A percentile compares a stretch with the other conserved stretches of the same genome.
Conservation (phyloP, 2,888 invertebrate species). For the Nomada fabriciana region DNA sequence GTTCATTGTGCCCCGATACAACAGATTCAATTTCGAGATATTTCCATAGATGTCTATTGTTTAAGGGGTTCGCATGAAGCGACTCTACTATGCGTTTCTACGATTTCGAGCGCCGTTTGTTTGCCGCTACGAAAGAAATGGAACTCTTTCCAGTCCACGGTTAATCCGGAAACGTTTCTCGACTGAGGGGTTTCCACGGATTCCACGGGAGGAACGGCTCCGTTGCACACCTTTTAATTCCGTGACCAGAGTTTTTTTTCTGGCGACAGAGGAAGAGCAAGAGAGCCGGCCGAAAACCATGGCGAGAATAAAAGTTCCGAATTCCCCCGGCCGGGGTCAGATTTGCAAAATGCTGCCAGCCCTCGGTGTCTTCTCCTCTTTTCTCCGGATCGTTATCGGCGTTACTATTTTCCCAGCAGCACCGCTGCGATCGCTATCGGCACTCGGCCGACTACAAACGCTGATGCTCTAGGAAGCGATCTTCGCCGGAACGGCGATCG, state of each 20-base stretch:
- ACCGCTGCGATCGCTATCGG: constrained; percentile 57
- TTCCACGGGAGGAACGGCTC: not conserved
- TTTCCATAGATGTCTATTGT: too few relatives aligned
- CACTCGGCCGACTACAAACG: constrained; percentile 48
- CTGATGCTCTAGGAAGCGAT: constrained; percentile 53
- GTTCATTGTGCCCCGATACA: too few relatives aligned
- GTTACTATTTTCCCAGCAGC: constrained; percentile 39
- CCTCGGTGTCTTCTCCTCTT: constrained; percentile 34
- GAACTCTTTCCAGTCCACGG: not conserved
- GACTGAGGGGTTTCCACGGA: constrained; percentile 13
- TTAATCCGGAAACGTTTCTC: constrained; percentile 22
- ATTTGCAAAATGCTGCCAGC: constrained; percentile 51
- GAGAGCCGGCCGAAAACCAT: not conserved
- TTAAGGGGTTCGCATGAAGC: not conserved
- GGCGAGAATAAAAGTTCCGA: constrained; percentile 53
- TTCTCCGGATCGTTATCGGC: constrained; percentile 56
- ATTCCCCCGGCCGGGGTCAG: constrained; percentile 44
- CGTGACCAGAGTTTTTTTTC: constrained; percentile 1
- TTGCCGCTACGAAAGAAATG: not conserved
- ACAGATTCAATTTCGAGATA: too few relatives aligned
- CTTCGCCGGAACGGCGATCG: constrained; percentile 30
- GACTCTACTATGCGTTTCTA: not conserved
- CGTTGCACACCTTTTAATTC: constrained; percentile 38
- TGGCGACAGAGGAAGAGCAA: not conserved
- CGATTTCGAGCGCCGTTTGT: not conserved